A percentile compares a stretch with the other conserved stretches of the same genome.
Evolutionary conservation across 2,888 invertebrate species (phyloP).

Genomic region (Minunthozetes semirufus): DNA sequence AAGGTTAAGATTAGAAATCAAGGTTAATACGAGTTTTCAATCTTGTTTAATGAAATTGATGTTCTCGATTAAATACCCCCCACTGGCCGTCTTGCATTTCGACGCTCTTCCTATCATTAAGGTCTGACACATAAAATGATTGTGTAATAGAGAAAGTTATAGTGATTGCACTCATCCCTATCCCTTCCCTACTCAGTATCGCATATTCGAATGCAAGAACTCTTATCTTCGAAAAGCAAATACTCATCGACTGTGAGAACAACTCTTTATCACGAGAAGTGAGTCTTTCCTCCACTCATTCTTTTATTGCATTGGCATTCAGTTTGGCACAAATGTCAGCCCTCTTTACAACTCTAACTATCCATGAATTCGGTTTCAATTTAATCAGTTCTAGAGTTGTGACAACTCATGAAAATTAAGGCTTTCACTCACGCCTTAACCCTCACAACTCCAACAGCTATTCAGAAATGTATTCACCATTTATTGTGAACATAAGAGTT

Average conservation of each 20-base stretch:
- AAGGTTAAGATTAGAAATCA: too few relatives aligned
- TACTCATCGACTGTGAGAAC: slow-evolving; percentile 1
- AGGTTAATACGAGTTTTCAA: too few relatives aligned
- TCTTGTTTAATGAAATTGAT: too few relatives aligned
- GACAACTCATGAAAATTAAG: not conserved
- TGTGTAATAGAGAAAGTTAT: not conserved
- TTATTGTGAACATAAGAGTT: not conserved
- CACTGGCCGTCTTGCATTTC: too few relatives aligned
- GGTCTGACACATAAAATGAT: not conserved
- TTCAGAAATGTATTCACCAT: not conserved
- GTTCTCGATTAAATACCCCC: not conserved
- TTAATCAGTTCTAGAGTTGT: not conserved
- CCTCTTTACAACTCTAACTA: not conserved
- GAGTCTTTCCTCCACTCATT: not conserved
- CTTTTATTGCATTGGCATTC: not conserved
- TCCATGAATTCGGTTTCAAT: slow-evolving; percentile 15
- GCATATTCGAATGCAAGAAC: not conserved
- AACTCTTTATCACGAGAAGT: not conserved
- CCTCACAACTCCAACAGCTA: not conserved
- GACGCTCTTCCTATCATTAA: slow-evolving; percentile 16
- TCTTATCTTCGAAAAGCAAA: slow-evolving; percentile 9
- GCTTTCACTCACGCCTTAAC: not conserved
- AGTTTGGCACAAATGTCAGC: not conserved
- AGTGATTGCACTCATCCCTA: not conserved
- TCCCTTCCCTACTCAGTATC: not conserved